These are phyloP conservation scores for Drosophila paramelanica DNA, from an alignment of 2,888 invertebrate genomes.

Conservation along the genomic window DNA sequence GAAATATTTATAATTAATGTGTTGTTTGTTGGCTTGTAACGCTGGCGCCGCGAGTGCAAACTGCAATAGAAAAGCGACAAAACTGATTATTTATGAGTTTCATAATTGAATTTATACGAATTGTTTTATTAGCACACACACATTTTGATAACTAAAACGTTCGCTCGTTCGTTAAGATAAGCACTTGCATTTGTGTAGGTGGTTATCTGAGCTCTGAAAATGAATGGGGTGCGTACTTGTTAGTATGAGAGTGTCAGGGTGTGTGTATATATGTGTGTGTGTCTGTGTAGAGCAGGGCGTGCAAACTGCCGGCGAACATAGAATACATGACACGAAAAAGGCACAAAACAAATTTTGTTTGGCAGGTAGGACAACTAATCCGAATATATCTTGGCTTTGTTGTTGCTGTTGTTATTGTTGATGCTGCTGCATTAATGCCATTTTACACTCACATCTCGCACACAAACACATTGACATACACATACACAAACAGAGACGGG, in stretches of 20 bases:
- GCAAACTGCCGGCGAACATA: conserved; percentile 55
- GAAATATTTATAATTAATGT: conserved; percentile 58
- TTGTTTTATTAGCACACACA: conserved; percentile 42
- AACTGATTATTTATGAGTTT: conserved; percentile 64
- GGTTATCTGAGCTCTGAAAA: conserved; percentile 41
- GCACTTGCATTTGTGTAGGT: conserved; percentile 42
- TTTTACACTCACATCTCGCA: conserved; percentile 73
- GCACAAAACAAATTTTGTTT: conserved; percentile 30
- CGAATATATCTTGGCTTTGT: conserved; percentile 59
- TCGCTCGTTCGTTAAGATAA: conserved; percentile 50
- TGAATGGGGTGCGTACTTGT: conserved; percentile 52
- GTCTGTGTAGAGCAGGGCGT: conserved; percentile 44
- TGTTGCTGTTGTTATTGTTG: conserved; percentile 40
- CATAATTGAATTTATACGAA: conserved; percentile 58
- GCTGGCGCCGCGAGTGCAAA: conserved; percentile 46
- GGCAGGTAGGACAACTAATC: conserved; percentile 72
- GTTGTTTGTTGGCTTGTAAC: conserved; percentile 22
- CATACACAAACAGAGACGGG: conserved; percentile 25
- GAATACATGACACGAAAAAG: conserved; percentile 30
- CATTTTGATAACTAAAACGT: conserved; percentile 55
- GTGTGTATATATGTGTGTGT: background rate
- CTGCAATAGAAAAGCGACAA: conserved; percentile 62
- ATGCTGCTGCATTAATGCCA: conserved; percentile 52
- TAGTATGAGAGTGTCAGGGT: conserved; percentile 7
- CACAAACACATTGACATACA: conserved; percentile 42